These are phyloP conservation scores for Drosophila falleni DNA, from an alignment of 2,888 invertebrate genomes.

Conservation along the genomic window DNA sequence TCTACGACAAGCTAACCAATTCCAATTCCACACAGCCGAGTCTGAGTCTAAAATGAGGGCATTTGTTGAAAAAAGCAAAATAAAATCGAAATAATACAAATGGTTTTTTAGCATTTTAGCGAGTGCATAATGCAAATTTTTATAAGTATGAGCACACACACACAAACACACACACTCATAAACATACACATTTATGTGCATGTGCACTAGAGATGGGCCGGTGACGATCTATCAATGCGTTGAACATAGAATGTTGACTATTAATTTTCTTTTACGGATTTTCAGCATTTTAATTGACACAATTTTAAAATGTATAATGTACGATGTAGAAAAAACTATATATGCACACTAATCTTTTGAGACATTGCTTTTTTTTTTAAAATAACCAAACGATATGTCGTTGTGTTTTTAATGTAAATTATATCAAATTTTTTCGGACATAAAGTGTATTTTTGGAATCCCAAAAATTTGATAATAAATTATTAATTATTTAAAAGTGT, in stretches of 20 bases:
- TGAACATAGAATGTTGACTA: neutral
- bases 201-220: conserved; percentile 7
- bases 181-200: conserved; percentile 2
- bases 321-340: neutral
- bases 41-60: conserved; percentile 37
- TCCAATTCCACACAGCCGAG: conserved; percentile 3
- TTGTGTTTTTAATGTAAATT: too few species aligned
- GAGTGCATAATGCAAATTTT: conserved; percentile 34
- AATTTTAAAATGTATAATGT: neutral
- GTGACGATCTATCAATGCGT: conserved; percentile 11
- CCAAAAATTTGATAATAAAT: too few species aligned
- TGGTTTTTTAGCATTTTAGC: conserved; percentile 35
- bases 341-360: neutral
- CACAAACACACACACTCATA: conserved; percentile 4
- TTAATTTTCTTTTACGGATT: neutral
- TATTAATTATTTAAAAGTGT: too few species aligned
- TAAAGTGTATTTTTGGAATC: too few species aligned
- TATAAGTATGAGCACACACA: conserved; percentile 10
- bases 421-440: too few species aligned
- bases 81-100: conserved; percentile 7
- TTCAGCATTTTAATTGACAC: neutral
- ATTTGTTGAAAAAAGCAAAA: conserved; percentile 31
- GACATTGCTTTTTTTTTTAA: too few species aligned
- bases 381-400: too few species aligned
- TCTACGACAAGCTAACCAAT: conserved; percentile 24